Conservation (phyloP, 30 jellyfish, hydroid and myxozoan genomes). For the Cassiopea andromeda region DNA sequence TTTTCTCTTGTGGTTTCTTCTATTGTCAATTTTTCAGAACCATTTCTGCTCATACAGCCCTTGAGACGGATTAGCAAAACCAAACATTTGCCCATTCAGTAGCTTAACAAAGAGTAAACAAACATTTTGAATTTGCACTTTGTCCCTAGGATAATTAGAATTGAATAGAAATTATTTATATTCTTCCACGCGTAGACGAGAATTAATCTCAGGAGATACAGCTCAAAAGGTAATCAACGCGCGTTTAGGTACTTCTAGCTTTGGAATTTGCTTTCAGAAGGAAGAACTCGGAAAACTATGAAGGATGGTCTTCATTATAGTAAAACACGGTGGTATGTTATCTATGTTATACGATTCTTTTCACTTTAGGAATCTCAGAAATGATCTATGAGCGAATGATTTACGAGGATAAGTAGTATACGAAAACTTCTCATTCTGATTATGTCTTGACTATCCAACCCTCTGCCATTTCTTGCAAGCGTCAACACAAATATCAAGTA, state of each 20-base stretch:
- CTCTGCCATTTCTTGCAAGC: background rate
- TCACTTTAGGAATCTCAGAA: too few relatives aligned
- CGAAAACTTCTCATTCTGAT: too few relatives aligned
- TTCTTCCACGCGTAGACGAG: background rate
- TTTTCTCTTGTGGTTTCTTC: too few relatives aligned
- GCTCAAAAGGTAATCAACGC: background rate
- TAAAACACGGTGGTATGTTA: conserved; percentile 35
- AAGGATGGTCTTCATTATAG: conserved; percentile 29
- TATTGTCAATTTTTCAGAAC: too few relatives aligned
- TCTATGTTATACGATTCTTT: too few relatives aligned
- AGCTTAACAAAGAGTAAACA: background rate
- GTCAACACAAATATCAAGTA: background rate
- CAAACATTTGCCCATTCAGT: background rate
- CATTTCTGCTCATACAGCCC: too few relatives aligned
- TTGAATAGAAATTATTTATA: background rate
- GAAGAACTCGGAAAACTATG: background rate
- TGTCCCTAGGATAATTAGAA: conserved; percentile 9
- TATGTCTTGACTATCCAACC: background rate
- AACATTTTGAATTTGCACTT: background rate
- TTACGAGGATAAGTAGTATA: background rate
- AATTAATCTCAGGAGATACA: background rate
- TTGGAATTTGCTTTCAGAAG: background rate
- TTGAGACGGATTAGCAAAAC: conserved; percentile 5
- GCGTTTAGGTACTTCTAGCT: background rate
- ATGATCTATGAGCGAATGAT: background rate